Evolutionary conservation across 2,888 invertebrate species (phyloP), one percentile per base, ranked within the genome.

Genomic region (Orthosia cruda): DNA sequence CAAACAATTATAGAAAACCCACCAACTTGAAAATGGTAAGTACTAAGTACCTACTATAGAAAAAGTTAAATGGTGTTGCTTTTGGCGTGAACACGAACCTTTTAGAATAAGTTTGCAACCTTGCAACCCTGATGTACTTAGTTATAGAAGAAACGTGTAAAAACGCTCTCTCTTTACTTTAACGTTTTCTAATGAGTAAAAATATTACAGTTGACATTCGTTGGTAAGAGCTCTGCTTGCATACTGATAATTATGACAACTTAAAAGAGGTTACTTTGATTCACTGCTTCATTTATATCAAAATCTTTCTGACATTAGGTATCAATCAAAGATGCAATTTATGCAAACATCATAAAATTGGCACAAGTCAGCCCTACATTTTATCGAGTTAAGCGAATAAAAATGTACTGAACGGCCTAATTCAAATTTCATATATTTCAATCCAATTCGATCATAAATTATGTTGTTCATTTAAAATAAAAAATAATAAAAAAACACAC

Each of bases 51-150:
- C 4, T 79, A 49, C 47, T 64, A 58, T 26, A 63, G 67, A 23
- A 64, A 68, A 68, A 58, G 59, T 79, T 79, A 79, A 81, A 76
- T 79, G 77, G 66, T 83, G 81, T 80, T 82, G 77, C 82, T 87
- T 84, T 85, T 83, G 81, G 80, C 84, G 81, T n/a, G 45, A 75
- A 68, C 68, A 79, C 76, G 76, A 76, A 76, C 76, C 69, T 76
- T 81, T 76, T 59, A 64, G n/a, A 75, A 79, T 40, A 68, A 47
- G 54, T 32, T 65, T 69, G 50, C 32, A 62, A 80, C 57, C 75
- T 81, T 57, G 52, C 55, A 55, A 81, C 63, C 55, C 63, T 54
- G n/a, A 57, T 26, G 16, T 47, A 80, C 32, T 52, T 54, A 13
- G 9, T 7, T 20, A 45, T 50, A 52, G 40, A 50, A 50, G 54